Percentiles rank a stretch among this genome's conserved stretches.
phyloP scores from a whole-genome alignment of 2,113 vertebrate species.

The Peromyscus polionotus region DNA sequence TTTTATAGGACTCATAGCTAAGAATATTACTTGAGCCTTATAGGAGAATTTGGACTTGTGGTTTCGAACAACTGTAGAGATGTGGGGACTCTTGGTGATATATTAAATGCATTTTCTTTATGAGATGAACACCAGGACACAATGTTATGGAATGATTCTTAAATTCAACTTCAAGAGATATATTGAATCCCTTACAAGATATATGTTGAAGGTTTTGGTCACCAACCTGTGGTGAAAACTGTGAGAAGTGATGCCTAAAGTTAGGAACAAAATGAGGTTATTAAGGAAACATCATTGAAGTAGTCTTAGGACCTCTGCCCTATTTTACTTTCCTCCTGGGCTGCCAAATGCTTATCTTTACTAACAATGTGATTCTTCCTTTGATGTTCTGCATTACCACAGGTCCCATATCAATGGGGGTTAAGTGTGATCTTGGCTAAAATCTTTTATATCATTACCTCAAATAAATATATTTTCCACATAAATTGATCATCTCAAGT shows the following conservation, averaged over 20 bases:
- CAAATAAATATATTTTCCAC: not conserved
- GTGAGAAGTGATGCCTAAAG: not conserved
- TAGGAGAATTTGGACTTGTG: not conserved
- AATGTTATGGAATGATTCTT: not conserved
- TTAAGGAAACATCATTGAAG: not conserved
- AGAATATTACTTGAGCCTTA: not conserved
- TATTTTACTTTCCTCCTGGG: not conserved
- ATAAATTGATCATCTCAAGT: not conserved
- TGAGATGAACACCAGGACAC: not conserved
- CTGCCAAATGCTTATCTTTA: not conserved
- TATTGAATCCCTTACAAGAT: not conserved
- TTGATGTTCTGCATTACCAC: too few species aligned
- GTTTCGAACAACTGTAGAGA: not conserved
- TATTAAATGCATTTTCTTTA: not conserved
- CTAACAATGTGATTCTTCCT: too few species aligned
- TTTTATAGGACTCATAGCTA: not conserved
- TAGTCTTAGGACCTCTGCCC: not conserved
- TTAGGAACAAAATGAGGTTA: not conserved
- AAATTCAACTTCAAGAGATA: not conserved
- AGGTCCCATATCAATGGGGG: too few species aligned
- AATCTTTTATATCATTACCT: not conserved
- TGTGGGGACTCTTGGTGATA: not conserved
- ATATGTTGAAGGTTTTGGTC: not conserved
- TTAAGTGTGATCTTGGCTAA: not conserved
- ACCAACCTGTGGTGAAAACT: not conserved